phyloP scores from a whole-genome alignment of 2,797 vertebrate genomes.

The Macropus fuliginosus region DNA sequence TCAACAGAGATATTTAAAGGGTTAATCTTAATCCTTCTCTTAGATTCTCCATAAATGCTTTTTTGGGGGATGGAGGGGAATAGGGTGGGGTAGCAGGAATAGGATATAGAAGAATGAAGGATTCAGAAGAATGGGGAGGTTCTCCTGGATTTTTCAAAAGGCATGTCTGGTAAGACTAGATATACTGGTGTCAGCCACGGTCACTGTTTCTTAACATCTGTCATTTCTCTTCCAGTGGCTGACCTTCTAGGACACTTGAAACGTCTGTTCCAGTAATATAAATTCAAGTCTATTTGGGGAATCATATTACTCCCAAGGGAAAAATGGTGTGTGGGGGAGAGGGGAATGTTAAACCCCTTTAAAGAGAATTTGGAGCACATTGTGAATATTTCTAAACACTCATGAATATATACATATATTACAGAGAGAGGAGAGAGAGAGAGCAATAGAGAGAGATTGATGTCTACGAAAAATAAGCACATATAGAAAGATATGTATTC shows the following conservation, averaged over 20 bases:
- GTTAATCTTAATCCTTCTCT: background rate
- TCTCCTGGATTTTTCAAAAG: background rate
- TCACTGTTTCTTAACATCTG: conserved; percentile 27
- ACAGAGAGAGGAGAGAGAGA: background rate
- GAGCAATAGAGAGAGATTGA: background rate
- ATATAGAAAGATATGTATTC: background rate
- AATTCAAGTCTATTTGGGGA: background rate
- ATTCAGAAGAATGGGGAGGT: background rate
- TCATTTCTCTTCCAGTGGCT: background rate
- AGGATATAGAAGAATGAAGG: background rate
- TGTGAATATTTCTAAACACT: conserved; percentile 28
- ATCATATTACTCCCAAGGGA: background rate
- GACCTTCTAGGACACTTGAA: background rate
- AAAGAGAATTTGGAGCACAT: conserved; percentile 18
- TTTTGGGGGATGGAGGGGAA: background rate
- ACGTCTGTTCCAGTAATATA: background rate
- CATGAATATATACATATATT: background rate
- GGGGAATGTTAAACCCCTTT: background rate
- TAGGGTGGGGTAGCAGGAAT: conserved; percentile 22
- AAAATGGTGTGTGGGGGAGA: background rate
- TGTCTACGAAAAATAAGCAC: background rate
- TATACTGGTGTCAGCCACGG: background rate
- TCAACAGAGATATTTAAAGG: background rate
- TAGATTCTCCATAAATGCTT: background rate
- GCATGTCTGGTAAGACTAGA: background rate